A percentile compares a stretch with the other conserved stretches of the same genome.
These are phyloP conservation scores for Imbricaverruca yamaguchii DNA, from an alignment of 2,888 invertebrate genomes.

Conservation along the genomic window DNA sequence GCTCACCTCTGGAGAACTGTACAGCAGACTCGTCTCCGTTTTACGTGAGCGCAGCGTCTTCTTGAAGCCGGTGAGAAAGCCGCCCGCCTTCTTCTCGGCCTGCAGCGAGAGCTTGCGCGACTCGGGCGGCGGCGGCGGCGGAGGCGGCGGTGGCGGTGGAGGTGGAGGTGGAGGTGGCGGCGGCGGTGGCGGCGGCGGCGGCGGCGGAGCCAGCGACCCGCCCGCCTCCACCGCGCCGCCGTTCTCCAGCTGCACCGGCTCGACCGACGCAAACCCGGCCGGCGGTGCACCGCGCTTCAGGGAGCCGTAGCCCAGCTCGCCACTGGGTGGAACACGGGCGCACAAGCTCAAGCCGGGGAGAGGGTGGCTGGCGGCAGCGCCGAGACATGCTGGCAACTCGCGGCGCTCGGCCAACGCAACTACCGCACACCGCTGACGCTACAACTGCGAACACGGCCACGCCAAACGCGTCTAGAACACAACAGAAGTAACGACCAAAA, in stretches of 20 bases:
- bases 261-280: too few species aligned
- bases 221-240: background rate
- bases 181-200: background rate
- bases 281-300: background rate
- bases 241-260: background rate
- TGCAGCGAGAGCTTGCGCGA: conserved; percentile 1
- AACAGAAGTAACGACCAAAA: too few species aligned
- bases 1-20: background rate
- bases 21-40: conserved; percentile 13
- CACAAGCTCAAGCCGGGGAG: background rate
- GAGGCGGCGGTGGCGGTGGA: background rate
- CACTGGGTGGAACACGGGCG: background rate
- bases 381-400: background rate
- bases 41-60: conserved; percentile 12
- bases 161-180: background rate
- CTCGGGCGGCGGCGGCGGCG: background rate
- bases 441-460: too few species aligned
- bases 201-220: background rate
- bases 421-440: background rate
- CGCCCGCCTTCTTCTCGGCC: background rate
- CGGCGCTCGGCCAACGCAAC: background rate
- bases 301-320: background rate
- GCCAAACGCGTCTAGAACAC: too few species aligned
- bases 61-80: conserved; percentile 12
- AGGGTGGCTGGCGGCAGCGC: background rate